These are phyloP conservation scores for Phengaris alcon DNA, from an alignment of 2,888 invertebrate genomes.

Conservation along the genomic window DNA sequence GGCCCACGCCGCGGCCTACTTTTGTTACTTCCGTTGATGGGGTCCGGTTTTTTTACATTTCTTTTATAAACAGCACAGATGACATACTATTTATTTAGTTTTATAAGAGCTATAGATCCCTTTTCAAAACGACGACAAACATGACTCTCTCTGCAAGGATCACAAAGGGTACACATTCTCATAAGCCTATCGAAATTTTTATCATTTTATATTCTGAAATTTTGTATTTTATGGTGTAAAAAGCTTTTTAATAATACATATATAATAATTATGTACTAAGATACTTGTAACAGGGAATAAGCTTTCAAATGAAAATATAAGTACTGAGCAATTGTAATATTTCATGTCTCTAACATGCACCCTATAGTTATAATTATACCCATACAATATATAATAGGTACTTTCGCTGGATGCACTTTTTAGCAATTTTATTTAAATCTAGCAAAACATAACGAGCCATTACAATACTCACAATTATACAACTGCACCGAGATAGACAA, in stretches of 20 bases:
- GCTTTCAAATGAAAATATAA: neutral
- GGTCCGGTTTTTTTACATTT: constrained; percentile 47
- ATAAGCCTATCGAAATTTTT: neutral
- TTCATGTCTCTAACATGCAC: constrained; percentile 1
- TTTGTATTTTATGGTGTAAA: too few relatives aligned
- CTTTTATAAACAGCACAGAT: constrained; percentile 28
- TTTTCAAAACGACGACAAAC: neutral
- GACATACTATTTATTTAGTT: constrained; percentile 20
- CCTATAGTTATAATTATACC: neutral
- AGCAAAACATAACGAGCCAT: constrained; percentile 33
- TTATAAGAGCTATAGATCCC: neutral
- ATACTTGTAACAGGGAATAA: neutral
- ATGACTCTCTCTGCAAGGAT: neutral
- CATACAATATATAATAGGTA: neutral
- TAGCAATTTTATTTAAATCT: constrained; percentile 25
- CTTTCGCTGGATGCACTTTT: constrained; percentile 7
- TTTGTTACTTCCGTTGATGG: constrained; percentile 55
- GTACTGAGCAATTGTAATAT: neutral
- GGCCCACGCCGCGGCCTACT: constrained; percentile 58
- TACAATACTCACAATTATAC: constrained; percentile 63
- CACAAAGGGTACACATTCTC: neutral
- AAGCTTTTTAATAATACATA: too few relatives aligned
- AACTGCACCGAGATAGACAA: constrained; percentile 61
- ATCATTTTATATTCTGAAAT: neutral
- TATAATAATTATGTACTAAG: neutral